Percentiles rank a stretch among this genome's conserved stretches.
Conservation (phyloP, 2,888 invertebrate species). For the Teinopalpus imperialis region DNA sequence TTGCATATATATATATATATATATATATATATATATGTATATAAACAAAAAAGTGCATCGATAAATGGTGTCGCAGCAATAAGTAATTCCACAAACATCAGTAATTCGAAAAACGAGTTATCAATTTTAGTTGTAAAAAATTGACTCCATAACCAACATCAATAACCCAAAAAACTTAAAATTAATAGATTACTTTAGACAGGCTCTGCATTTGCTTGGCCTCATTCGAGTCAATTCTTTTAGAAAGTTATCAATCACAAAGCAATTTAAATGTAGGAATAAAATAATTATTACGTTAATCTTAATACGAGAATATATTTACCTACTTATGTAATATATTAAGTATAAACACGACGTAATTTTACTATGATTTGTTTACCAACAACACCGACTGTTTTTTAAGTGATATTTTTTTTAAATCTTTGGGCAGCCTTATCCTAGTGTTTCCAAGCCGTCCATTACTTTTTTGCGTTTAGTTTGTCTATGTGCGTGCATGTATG, state of each 20-base stretch:
- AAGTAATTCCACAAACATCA: no score
- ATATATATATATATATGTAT: no score
- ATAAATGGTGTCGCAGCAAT: no score
- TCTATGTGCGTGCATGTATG: slow-evolving; percentile 34
- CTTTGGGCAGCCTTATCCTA: slow-evolving; percentile 31
- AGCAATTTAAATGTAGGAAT: slow-evolving; percentile 62
- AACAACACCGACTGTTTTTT: slow-evolving; percentile 40
- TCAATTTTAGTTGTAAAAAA: background rate
- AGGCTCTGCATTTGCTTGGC: slow-evolving; percentile 36
- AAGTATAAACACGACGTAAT: slow-evolving; percentile 30
- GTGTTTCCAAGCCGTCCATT: slow-evolving; percentile 71
- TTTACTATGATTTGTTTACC: slow-evolving; percentile 46
- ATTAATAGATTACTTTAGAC: slow-evolving; percentile 18
- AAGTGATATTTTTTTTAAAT: slow-evolving; percentile 23
- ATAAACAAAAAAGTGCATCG: no score
- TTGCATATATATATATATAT: no score
- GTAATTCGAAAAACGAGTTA: background rate
- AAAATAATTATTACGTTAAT: slow-evolving; percentile 55
- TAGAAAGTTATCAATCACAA: slow-evolving; percentile 53
- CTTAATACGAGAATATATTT: slow-evolving; percentile 38
- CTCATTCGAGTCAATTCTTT: slow-evolving; percentile 69
- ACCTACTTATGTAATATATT: slow-evolving; percentile 24
- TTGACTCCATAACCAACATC: background rate
- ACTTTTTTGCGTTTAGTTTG: slow-evolving; percentile 55
- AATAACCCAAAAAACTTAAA: no score